Evolutionary conservation across 2,113 vertebrate species (phyloP).

Genomic region (Neolamprologus tretocephalus): DNA sequence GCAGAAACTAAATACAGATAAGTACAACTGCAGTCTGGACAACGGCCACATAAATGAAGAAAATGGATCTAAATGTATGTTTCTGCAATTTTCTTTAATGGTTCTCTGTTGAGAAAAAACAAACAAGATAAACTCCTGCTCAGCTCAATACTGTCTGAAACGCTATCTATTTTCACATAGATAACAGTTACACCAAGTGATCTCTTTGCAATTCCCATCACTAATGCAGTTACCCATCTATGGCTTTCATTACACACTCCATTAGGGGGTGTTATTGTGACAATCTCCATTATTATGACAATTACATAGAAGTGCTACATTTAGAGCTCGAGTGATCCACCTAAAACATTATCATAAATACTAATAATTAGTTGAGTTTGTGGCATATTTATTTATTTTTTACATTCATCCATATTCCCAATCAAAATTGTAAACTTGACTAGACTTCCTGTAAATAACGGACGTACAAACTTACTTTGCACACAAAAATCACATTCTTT

Average conservation of each 20-base stretch:
- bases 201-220: not conserved
- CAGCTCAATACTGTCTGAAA: not conserved
- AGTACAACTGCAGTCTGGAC: not conserved
- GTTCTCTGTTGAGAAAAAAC: not conserved
- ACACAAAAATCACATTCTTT: conserved; percentile 41
- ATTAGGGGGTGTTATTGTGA: not conserved
- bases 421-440: not conserved
- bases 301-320: conserved; percentile 25
- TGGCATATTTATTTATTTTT: conserved; percentile 5
- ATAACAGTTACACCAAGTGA: not conserved
- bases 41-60: not conserved
- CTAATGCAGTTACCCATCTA: not conserved
- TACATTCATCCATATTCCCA: conserved; percentile 51
- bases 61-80: not conserved
- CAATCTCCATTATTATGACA: conserved; percentile 26
- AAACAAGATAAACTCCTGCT: not conserved
- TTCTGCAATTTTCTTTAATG: not conserved
- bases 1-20: not conserved
- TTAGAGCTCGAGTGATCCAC: conserved; percentile 8
- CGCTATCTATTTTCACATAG: not conserved
- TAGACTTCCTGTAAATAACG: not conserved
- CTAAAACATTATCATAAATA: conserved; percentile 1
- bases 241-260: not conserved
- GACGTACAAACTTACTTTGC: conserved; percentile 7
- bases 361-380: conserved; percentile 4